phyloP scores from a whole-genome alignment of 1,140 invertebrate genomes.

The Andricus grossulariae region DNA sequence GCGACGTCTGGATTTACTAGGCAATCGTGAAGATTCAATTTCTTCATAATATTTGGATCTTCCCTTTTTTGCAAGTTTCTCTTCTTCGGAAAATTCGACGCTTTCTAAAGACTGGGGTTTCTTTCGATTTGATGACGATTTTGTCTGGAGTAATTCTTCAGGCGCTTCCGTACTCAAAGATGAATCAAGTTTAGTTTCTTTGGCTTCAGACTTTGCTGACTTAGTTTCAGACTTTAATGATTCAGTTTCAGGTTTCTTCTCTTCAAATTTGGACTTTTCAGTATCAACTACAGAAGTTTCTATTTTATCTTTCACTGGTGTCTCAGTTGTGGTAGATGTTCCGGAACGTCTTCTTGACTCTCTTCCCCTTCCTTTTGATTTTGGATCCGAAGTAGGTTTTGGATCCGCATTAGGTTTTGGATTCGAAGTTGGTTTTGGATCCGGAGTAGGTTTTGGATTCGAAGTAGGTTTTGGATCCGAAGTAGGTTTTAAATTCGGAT shows the following conservation, averaged over 20 bases:
- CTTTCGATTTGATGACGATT: constrained; percentile 4
- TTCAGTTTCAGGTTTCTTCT: background rate
- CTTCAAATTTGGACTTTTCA: background rate
- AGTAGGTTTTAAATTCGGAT: too few relatives aligned
- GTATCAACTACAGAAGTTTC: background rate
- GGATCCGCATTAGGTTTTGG: too few relatives aligned
- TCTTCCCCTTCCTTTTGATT: too few relatives aligned
- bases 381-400: too few relatives aligned
- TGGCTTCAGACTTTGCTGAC: background rate
- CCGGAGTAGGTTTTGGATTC: too few relatives aligned
- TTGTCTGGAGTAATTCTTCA: background rate
- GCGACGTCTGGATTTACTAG: background rate
- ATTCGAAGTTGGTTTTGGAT: too few relatives aligned
- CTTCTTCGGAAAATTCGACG: background rate
- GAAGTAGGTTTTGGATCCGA: too few relatives aligned
- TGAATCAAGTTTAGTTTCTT: background rate
- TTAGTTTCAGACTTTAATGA: background rate
- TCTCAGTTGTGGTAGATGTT: too few relatives aligned
- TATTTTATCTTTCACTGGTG: too few relatives aligned
- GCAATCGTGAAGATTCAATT: background rate
- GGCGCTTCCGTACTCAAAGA: background rate
- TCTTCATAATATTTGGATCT: background rate
- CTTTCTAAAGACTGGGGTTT: constrained; percentile 8
- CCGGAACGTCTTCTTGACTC: too few relatives aligned
- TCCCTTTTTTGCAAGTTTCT: background rate